Evolutionary conservation across 2,797 vertebrate genomes (phyloP), one percentile per base, ranked within the genome.

Genomic region (Syngnathus acus): DNA sequence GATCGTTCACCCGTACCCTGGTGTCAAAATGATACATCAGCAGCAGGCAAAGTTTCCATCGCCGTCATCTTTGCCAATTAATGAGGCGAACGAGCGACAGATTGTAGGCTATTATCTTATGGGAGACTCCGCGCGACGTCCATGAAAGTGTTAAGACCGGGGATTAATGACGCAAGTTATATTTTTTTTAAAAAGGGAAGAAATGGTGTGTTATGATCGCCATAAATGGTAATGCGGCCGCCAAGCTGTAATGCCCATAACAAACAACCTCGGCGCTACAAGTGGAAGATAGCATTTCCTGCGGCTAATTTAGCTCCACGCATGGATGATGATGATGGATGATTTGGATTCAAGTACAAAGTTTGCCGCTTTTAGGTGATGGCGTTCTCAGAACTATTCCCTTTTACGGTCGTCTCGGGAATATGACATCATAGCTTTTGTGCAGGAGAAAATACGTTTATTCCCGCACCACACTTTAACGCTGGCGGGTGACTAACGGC

Each of bases 51-150:
- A 77, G 81, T 80, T 85, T 84, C 74, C 67, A 47, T 80, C 82
- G 66, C 75, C 69, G 62, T 69, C 73, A 72, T 84, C 84, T 87
- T 87, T 79, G 77, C 80, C 70, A 74, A 76, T 79, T 88, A 90
- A 91, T 90, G 87, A 82, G 64, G 68, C 69, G 77, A 71, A 78
- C 55, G 75, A 86, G 79, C 86, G 87, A 90, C 84, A 84, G 78
- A 90, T 87, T 78, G 79, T 60, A 68, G 64, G 82, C 85, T 78
- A 88, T 90, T 89, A 90, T 85, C 86, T 84, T 85, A 84, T 82
- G 77, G 78, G 78, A 74, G 78, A 89, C 86, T 86, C 82, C 73
- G 81, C 23, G 73, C 65, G 69, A 78, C 72, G 53, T 70, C 80
- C 71, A 55, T 77, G 75, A 74, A 78, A 74, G 69, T 83, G 72